These are phyloP conservation scores for Dendrocopos noguchii DNA, from an alignment of 2,113 vertebrate genomes.

Conservation along the genomic window DNA sequence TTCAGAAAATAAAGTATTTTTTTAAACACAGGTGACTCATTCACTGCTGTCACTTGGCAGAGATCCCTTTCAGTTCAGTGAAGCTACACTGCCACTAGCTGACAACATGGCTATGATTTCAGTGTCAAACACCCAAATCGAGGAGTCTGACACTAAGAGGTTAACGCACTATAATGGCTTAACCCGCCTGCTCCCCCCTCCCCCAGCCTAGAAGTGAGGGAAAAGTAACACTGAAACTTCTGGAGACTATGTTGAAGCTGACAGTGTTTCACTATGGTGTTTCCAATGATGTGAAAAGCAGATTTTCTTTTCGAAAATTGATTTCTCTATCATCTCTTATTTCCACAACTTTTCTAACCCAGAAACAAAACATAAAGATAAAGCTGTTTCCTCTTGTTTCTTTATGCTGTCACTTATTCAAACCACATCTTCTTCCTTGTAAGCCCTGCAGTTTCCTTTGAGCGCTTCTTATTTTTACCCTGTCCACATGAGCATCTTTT, in stretches of 20 bases:
- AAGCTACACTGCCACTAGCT: not conserved
- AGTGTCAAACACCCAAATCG: conserved; percentile 15
- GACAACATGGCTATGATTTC: conserved; percentile 1
- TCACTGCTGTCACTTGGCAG: conserved; percentile 6
- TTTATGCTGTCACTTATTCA: not conserved
- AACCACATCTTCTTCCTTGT: not conserved
- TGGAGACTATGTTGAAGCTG: not conserved
- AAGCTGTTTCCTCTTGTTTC: not conserved
- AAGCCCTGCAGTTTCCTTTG: not conserved
- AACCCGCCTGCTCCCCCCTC: too few relatives aligned
- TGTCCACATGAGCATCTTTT: not conserved
- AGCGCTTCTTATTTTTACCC: not conserved
- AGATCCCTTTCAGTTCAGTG: not conserved
- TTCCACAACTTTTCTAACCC: not conserved
- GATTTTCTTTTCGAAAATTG: not conserved
- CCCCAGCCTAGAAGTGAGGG: too few relatives aligned
- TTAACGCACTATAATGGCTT: too few relatives aligned
- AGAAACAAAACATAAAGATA: not conserved
- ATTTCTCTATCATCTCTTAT: not conserved
- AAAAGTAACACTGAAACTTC: not conserved
- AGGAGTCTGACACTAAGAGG: not conserved
- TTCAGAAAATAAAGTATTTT: not conserved
- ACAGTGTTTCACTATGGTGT: not conserved
- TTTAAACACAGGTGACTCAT: not conserved
- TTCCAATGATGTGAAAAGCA: not conserved